These are phyloP conservation scores for Spea bombifrons DNA, from an alignment of 2,113 vertebrate species.

Conservation along the genomic window DNA sequence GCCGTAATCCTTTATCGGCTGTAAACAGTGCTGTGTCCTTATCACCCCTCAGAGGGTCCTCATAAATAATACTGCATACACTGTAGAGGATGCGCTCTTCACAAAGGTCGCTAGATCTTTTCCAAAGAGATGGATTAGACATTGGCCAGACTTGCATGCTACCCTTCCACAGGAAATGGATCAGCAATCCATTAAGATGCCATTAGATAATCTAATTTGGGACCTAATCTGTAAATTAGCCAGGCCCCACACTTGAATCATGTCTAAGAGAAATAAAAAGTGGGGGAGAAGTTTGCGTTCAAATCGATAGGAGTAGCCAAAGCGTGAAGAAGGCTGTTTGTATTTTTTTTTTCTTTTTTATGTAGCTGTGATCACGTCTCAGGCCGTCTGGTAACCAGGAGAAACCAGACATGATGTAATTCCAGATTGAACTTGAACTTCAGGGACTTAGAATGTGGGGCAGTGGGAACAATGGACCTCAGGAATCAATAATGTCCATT, in stretches of 20 bases:
- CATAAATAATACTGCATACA: slow-evolving; percentile 58
- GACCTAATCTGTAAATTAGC: slow-evolving; percentile 94
- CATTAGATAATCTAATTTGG: slow-evolving; percentile 99
- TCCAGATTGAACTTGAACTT: slow-evolving; percentile 88
- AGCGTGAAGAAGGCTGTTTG: slow-evolving; percentile 83
- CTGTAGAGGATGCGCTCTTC: slow-evolving; percentile 60
- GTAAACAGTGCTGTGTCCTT: slow-evolving; percentile 38
- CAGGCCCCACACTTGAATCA: slow-evolving; percentile 77
- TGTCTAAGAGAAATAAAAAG: slow-evolving; percentile 66
- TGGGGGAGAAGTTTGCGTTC: slow-evolving; percentile 72
- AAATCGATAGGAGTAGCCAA: slow-evolving; percentile 76
- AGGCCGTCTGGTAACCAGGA: slow-evolving; percentile 88
- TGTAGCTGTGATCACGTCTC: slow-evolving; percentile 85
- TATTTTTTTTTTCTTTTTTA: slow-evolving; percentile 62
- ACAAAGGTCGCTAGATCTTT: slow-evolving; percentile 67
- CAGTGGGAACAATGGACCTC: slow-evolving; percentile 77
- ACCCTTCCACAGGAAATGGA: slow-evolving; percentile 90
- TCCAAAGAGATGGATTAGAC: slow-evolving; percentile 82
- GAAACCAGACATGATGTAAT: slow-evolving; percentile 93
- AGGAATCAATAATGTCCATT: slow-evolving; percentile 83
- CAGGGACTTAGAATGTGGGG: slow-evolving; percentile 71
- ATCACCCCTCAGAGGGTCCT: slow-evolving; percentile 52
- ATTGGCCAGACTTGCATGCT: slow-evolving; percentile 81
- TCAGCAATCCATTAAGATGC: slow-evolving; percentile 99
- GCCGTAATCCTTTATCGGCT: slow-evolving; percentile 34